Percentiles rank a stretch among this genome's conserved stretches.
These are phyloP conservation scores for Ceuthmochares aereus DNA, from an alignment of 2,113 vertebrate species.

Conservation along the genomic window DNA sequence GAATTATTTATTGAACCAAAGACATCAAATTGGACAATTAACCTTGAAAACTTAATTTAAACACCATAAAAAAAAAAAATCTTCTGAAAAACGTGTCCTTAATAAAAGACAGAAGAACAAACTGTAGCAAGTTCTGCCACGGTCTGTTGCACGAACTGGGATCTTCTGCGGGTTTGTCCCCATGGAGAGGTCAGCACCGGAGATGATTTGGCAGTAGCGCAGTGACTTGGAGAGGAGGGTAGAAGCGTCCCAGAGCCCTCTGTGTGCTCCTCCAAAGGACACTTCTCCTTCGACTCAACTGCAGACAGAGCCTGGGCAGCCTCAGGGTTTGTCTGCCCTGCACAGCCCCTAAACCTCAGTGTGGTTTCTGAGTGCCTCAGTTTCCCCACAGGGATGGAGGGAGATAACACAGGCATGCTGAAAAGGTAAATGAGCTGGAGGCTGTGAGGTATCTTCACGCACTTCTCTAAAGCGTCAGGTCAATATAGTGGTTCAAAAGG, in stretches of 20 bases:
- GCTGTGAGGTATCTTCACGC: not conserved
- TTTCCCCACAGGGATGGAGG: not conserved
- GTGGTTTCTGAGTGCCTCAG: not conserved
- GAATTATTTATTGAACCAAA: constrained; percentile 71
- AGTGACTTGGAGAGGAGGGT: not conserved
- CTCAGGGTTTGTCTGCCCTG: not conserved
- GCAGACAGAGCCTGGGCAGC: not conserved
- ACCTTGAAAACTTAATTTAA: constrained; percentile 74
- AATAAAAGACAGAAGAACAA: constrained; percentile 45
- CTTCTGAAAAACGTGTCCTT: not conserved
- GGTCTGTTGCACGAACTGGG: not conserved
- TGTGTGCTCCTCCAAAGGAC: not conserved
- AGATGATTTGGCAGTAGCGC: not conserved
- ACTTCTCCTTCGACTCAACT: not conserved
- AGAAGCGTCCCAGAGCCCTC: not conserved
- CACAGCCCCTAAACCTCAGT: not conserved
- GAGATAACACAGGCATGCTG: not conserved
- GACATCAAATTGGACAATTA: constrained; percentile 70
- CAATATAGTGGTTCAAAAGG: not conserved
- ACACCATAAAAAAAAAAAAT: constrained; percentile 47
- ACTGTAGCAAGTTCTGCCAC: not conserved
- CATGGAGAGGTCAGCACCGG: not conserved
- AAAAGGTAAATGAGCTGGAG: not conserved
- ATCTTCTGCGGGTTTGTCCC: not conserved
- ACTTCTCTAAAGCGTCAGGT: fast-evolving